Conservation (phyloP, 2,797 vertebrate genomes). For the Carduelis carduelis region DNA sequence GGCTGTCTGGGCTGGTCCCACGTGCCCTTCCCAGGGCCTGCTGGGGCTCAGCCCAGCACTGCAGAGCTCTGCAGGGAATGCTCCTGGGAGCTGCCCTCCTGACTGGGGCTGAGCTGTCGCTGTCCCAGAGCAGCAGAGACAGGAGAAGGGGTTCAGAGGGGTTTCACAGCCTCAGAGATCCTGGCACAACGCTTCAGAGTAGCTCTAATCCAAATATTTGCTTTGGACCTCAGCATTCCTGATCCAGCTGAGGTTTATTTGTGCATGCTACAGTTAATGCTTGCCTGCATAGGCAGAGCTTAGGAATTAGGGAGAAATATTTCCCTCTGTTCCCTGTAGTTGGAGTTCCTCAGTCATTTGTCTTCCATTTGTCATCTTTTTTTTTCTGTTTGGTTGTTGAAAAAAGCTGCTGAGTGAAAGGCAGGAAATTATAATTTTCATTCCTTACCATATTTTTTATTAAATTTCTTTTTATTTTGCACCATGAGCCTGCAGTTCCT, state of each 20-base stretch:
- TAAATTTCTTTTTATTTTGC: not conserved
- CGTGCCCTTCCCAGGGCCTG: not conserved
- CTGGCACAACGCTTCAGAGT: not conserved
- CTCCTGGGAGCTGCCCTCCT: not conserved
- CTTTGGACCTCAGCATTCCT: not conserved
- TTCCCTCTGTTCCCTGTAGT: not conserved
- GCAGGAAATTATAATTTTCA: not conserved
- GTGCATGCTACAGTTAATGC: rapidly evolving
- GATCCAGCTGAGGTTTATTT: not conserved
- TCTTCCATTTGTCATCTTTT: not conserved
- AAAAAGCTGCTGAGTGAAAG: not conserved
- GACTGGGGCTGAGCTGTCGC: rapidly evolving
- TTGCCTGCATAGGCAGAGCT: not conserved
- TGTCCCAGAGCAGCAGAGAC: not conserved
- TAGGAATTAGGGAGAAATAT: not conserved
- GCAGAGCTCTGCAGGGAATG: not conserved
- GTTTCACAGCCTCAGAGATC: not conserved
- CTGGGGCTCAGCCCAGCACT: too few species aligned
- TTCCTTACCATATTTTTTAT: not conserved
- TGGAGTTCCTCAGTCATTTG: not conserved
- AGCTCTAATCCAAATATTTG: not conserved
- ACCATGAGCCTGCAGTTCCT: not conserved
- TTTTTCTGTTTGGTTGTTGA: not conserved
- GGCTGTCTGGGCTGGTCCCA: not conserved
- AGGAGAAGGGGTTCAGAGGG: not conserved